Evolutionary conservation across 1,140 invertebrate species (phyloP), one percentile per base, ranked within the genome.

Genomic region (Drosophila micromelanica): DNA sequence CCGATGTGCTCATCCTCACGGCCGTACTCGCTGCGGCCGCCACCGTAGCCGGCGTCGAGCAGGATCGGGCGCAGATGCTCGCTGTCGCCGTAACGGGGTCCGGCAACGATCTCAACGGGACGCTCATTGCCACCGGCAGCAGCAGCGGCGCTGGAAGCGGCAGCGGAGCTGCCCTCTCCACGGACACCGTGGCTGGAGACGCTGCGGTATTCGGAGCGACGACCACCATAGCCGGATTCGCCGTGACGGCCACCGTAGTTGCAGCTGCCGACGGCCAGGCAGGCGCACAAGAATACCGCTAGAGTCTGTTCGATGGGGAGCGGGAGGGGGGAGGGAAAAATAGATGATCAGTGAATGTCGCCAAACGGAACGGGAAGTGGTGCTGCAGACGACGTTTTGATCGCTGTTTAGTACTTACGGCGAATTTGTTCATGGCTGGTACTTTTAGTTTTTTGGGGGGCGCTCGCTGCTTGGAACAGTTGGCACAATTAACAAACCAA

Each of bases 401-500:
- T 54, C 20, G 49, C 38, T 37, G 11, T 35, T 7, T 30, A 60
- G 56, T 73, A 86, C 82, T 87, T 87, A 87, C 82, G 74, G 84
- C 73, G 79, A 87, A 87, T 59, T 79, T 82, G 84, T 87, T 87
- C 82, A 87, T 87, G 84, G 84, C 49, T 87, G 60, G 60, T 60
- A 42, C 38, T 79, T 78, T 73, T 23, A 63, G 62, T 71, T 63
- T 59, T 63, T 37, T 37, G 56, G 54, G 54, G 42, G 69, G 76
- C 73, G 68, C 73, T 78, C 38, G 73, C 67, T 80, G 78, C 74
- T 87, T 76, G 84, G 45, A 69, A 81, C 82, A 87, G 84, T 87
- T 86, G 78, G 82, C 82, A 87, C 82, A 87, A 86, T 86, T 89
- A 89, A 89, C 84, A 89, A 84, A 80, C 78, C 75, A 84, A 80